Evolutionary conservation across 2,797 vertebrate genomes (phyloP).

Genomic region (Xiphorhynchus erythropygius): DNA sequence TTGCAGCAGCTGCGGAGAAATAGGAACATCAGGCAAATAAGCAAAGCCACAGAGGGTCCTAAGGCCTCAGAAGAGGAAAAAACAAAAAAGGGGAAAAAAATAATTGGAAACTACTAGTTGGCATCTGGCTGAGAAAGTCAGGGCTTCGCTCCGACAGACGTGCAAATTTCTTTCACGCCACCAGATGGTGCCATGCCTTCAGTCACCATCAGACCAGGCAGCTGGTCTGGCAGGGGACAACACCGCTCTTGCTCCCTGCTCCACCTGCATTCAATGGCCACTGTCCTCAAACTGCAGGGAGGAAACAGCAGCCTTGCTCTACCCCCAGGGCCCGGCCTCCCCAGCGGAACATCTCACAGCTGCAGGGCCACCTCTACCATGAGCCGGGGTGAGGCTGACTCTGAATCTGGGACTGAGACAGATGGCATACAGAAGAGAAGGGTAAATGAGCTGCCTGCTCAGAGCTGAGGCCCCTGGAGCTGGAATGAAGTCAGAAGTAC

Average conservation of each 20-base stretch:
- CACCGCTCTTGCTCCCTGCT: rapidly evolving
- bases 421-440: not conserved
- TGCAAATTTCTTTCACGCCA: not conserved
- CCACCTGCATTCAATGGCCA: rapidly evolving
- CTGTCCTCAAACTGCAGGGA: not conserved
- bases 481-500: not conserved
- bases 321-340: not conserved
- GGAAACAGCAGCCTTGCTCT: not conserved
- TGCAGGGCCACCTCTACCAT: not conserved
- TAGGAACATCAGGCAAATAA: not conserved
- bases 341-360: not conserved
- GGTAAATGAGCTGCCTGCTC: not conserved
- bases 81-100: not conserved
- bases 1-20: not conserved
- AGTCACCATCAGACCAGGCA: not conserved
- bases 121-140: not conserved
- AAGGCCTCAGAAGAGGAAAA: not conserved
- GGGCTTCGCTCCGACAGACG: not conserved
- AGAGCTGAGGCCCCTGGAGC: not conserved
- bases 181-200: constrained; percentile 50
- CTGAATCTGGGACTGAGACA: not conserved
- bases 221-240: not conserved
- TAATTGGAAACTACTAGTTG: not conserved
- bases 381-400: not conserved
- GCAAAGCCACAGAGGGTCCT: not conserved